Base-by-base conservation (phyloP, 2,888 invertebrate species). In the Drosophila anomalata region DNA sequence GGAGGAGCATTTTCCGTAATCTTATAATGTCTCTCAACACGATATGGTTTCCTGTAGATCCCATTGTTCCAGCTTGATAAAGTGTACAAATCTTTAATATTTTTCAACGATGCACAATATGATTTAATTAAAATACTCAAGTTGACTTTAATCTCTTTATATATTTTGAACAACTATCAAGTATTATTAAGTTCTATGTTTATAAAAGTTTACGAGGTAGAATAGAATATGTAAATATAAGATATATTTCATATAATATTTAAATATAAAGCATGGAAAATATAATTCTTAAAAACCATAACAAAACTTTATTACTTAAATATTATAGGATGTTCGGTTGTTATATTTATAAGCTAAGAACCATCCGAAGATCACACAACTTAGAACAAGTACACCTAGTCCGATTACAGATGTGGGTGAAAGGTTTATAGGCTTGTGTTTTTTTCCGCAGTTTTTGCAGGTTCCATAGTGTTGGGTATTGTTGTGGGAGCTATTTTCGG, bases 331-430 rank as follows among this genome's bases (percentile, higher is more conserved):
- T 1, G 24, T 29, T 0, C 47, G 50, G 3, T 48, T 3, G n/a
- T n/a, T 69, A 2, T 53, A 9, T 14, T 29, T 65, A 20, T 61
- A 50, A 2, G 42, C 2, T n/a, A 46, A 6, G 8, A 42, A 66
- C 7, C 41, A 39, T 3, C 11, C 29, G 4, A 72, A 57, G 33
- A 24, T 47, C 1, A 31, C 1, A 11, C 75, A 8, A 12, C 20
- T n/a, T 0, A 54, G 24, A 3, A 52, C 6, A 3, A 76, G 17
- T 12, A 57, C 5, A 26, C 60, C 33, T 14, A 77, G 17, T 29
- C 41, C 59, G 6, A 20, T 42, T 11, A 7, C 7, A n/a, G 36
- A 36, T 36, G 36, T 36, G 2, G 36, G n/a, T 2, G 36, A 36
- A 0, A 24, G 22, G 22, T 24, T 24, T 4, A 24, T 4, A 24